phyloP scores from a whole-genome alignment of 2,888 invertebrate genomes.

The Lasioglossum marginatum region DNA sequence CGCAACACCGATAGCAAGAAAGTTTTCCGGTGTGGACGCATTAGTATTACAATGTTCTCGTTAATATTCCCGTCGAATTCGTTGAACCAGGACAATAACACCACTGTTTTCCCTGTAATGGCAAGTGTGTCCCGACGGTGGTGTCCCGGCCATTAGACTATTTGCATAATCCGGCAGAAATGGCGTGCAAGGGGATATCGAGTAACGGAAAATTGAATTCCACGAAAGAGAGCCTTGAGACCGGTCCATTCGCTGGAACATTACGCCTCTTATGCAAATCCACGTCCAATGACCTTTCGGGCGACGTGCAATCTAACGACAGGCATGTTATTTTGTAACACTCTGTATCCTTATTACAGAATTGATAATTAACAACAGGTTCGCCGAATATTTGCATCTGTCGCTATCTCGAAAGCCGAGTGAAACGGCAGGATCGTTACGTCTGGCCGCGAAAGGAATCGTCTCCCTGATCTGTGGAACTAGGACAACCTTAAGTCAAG shows the following conservation, averaged over 20 bases:
- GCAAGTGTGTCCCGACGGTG: conserved; percentile 12
- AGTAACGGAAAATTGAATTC: conserved; percentile 63
- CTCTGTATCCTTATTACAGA: neutral
- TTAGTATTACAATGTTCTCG: neutral
- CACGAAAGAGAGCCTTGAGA: conserved; percentile 41
- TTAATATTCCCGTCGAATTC: neutral
- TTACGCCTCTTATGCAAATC: conserved; percentile 62
- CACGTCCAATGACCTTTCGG: conserved; percentile 47
- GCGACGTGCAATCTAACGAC: conserved; percentile 4
- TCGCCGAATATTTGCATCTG: neutral
- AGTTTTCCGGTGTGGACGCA: neutral
- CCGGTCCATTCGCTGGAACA: conserved; percentile 33
- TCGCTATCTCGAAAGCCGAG: neutral
- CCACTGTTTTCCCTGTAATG: conserved; percentile 3
- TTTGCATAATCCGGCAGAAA: conserved; percentile 65
- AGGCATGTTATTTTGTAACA: conserved; percentile 15
- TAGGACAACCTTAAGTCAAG: neutral
- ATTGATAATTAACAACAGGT: neutral
- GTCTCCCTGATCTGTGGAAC: neutral
- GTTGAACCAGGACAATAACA: neutral
- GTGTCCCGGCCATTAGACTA: conserved; percentile 44
- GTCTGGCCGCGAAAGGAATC: neutral
- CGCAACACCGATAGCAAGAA: neutral
- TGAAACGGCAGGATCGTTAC: neutral
- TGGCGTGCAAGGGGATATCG: conserved; percentile 50